Base-by-base conservation (phyloP, 2,888 invertebrate genomes). In the Lissocephala sabroskyi region DNA sequence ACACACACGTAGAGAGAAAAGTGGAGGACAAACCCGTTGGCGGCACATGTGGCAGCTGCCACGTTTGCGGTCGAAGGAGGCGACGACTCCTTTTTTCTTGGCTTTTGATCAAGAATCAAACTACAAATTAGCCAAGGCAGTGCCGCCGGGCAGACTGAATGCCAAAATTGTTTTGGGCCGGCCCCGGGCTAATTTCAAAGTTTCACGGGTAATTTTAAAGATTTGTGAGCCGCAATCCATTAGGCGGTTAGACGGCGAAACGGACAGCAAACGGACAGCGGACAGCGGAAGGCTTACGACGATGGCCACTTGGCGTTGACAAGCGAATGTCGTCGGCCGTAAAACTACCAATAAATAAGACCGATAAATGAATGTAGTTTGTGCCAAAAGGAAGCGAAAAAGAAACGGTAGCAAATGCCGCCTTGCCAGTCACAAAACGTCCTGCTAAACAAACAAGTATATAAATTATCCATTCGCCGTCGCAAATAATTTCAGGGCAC, bases 161-260 rank as follows among this genome's bases (percentile, higher is more conserved):
- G n/a, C 23, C 2, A 30, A 10, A n/a, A 30, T 30, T n/a, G n/a
- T n/a, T 7, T 30, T 3, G 11, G 18, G 3, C 2, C 2, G 33
- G 13, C 16, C 14, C 28, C 11, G 35, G 35, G 26, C 68, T 62
- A 63, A 73, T 68, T 67, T 61, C 65, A 63, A 71, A 71, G 65
- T 73, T 71, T 70, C 58, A 67, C 67, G 59, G 66, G 65, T 54
- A 74, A 70, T 73, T 73, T 73, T 70, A 62, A 73, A 71, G 71
- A 73, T 74, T 73, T 73, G 71, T 73, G 74, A 62, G 65, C 68
- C 62, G 73, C 71, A 71, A 73, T 73, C 74, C 74, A 73, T 73
- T 73, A 74, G 71, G 51, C 42, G 47, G n/a, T n/a, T n/a, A n/a
- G n/a, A n/a, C n/a, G n/a, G n/a, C n/a, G n/a, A n/a, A n/a, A n/a